Base-by-base conservation (phyloP, 2,113 vertebrate genomes). In the Tor tambroides region DNA sequence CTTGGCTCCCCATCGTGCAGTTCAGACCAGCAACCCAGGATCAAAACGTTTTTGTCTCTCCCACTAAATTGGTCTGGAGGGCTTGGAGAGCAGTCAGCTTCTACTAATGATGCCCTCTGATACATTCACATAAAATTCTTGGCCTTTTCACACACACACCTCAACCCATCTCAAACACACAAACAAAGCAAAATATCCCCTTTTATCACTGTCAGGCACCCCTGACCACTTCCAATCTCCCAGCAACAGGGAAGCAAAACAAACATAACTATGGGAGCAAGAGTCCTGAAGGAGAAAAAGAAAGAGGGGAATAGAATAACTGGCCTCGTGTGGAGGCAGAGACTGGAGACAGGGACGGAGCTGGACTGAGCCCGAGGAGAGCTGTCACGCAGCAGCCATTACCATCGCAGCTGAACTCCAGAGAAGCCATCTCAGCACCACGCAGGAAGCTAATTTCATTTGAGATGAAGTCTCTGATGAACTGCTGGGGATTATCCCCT, bases 361-460 rank as follows among this genome's bases (percentile, higher is more conserved):
- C 78, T 77, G 56, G 75, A 65, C 71, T 71, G 30, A 83, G 78
- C 78, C n/a, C 94, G 95, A 96, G 96, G 96, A 95, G 96, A 96
- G 95, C 95, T 51, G 76, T 65, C 75, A 78, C n/a, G n/a, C 71
- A 67, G 59, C 85, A 28, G 85, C 56, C 78, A 88, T 90, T 91
- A 89, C 87, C 30, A 63, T 87, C 86, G 82, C 86, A 91, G 81
- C 86, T 81, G 83, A 78, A 88, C 84, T 80, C 87, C 41, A 30
- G 69, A 72, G 75, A 67, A 43, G 15, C 26, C 63, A 87, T 86
- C 86, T 82, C 80, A 79, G 61, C 54, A 5, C 63, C 54, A 85
- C 30, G 35, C 75, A 51, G 87, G 91, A 80, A 88, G 76, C 82
- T 90, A 86, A 91, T 92, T 89, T 88, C 67, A 91, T 89, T 89